Conservation (phyloP, 64 coral and sea anemone species). For the Pocillopora verrucosa region DNA sequence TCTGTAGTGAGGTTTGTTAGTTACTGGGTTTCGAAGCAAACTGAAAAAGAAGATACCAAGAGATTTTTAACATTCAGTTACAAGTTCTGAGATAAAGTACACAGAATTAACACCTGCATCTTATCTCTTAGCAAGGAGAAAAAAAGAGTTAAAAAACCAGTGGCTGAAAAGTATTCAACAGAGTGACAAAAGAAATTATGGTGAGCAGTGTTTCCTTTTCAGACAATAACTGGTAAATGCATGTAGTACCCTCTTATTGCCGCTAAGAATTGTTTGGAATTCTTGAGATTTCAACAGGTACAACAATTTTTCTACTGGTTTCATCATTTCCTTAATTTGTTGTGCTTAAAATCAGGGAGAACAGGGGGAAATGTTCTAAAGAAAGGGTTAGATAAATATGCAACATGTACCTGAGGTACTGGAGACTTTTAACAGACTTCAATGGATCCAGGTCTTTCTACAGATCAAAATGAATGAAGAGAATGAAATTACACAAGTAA, state of each 20-base stretch:
- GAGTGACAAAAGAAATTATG: too few species aligned
- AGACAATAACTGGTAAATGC: too few species aligned
- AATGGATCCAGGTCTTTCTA: slow-evolving; percentile 74
- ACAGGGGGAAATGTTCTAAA: neutral
- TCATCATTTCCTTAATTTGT: neutral
- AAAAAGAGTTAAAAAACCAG: too few species aligned
- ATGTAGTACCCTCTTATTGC: too few species aligned
- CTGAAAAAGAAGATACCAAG: slow-evolving; percentile 36
- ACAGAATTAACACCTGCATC: too few species aligned
- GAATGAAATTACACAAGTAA: neutral
- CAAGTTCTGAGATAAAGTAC: too few species aligned
- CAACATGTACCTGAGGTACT: slow-evolving; percentile 61
- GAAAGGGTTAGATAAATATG: neutral
- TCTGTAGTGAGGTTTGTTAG: slow-evolving; percentile 97
- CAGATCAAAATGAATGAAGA: neutral
- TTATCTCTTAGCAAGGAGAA: too few species aligned
- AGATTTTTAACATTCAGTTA: neutral
- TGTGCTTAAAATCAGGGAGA: neutral
- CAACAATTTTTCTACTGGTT: neutral
- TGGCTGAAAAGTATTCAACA: too few species aligned
- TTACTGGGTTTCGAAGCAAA: slow-evolving; percentile 93
- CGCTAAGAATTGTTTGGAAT: too few species aligned
- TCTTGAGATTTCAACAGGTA: neutral
- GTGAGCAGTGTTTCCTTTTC: too few species aligned
- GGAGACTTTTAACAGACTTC: slow-evolving; percentile 56